These are phyloP conservation scores for Charina bottae DNA, from an alignment of 2,113 vertebrate genomes.

Conservation along the genomic window DNA sequence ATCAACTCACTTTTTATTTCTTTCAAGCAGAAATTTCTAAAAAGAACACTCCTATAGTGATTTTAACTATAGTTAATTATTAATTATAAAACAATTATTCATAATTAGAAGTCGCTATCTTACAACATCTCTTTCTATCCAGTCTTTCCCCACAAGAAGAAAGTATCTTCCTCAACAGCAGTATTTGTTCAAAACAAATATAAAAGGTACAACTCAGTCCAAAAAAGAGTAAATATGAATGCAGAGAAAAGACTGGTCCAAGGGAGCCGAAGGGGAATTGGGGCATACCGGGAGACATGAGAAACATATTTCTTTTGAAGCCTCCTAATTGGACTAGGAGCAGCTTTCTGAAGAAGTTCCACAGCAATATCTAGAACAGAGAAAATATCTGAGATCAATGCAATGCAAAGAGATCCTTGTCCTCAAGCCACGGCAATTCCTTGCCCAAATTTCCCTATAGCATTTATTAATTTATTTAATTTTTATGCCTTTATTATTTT, in stretches of 20 bases:
- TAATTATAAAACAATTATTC: background rate
- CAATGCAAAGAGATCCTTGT: background rate
- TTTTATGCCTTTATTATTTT: too few species aligned
- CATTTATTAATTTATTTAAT: too few species aligned
- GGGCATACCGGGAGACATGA: slow-evolving; percentile 89
- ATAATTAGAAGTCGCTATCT: background rate
- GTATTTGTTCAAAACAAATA: background rate
- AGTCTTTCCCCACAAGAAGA: background rate
- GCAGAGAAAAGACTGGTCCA: background rate
- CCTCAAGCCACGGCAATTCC: background rate
- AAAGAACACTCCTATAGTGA: background rate
- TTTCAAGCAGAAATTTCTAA: background rate
- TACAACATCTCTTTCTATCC: background rate
- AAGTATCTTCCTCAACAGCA: background rate
- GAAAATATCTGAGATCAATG: background rate
- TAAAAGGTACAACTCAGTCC: background rate
- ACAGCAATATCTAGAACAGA: slow-evolving; percentile 90
- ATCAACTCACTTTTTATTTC: background rate
- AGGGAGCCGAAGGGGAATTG: background rate
- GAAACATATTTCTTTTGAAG: slow-evolving; percentile 96
- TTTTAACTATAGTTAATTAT: background rate
- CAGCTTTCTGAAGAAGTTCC: slow-evolving; percentile 95
- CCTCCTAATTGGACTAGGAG: slow-evolving; percentile 93
- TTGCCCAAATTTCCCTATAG: background rate
- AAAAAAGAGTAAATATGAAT: background rate